Evolutionary conservation across 2,797 vertebrate species (phyloP).

Genomic region (Aphelocoma californica): DNA sequence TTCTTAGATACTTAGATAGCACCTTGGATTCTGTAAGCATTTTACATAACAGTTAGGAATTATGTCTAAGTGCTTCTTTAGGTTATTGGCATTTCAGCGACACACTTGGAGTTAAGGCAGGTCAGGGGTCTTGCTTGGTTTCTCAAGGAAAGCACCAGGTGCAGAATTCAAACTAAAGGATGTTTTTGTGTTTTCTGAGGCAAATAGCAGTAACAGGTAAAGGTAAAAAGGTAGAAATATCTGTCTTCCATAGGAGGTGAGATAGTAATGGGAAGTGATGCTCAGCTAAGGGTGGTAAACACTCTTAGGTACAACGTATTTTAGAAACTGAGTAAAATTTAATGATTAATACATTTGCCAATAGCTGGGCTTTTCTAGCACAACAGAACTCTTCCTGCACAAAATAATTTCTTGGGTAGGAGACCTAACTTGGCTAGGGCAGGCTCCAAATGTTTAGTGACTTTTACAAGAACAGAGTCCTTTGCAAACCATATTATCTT

Average conservation of each 20-base stretch:
- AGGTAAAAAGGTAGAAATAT: not conserved
- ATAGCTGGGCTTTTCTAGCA: not conserved
- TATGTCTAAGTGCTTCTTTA: not conserved
- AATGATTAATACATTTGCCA: not conserved
- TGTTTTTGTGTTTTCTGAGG: not conserved
- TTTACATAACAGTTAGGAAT: not conserved
- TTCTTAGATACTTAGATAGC: not conserved
- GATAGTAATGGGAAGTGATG: not conserved
- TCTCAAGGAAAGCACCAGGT: not conserved
- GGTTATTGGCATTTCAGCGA: not conserved
- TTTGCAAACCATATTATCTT: not conserved
- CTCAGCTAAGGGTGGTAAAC: not conserved
- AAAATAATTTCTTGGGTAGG: not conserved
- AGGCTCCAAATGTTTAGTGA: not conserved
- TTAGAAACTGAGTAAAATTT: not conserved
- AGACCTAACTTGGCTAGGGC: not conserved
- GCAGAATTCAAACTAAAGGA: not conserved
- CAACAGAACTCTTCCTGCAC: not conserved
- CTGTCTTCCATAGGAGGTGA: not conserved
- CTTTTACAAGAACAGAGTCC: not conserved
- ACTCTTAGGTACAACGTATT: not conserved
- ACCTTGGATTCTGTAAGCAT: not conserved
- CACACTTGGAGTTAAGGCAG: not conserved
- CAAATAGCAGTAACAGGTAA: not conserved
- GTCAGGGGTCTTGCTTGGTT: not conserved